Percentiles rank a stretch among this genome's conserved stretches.
phyloP scores from a whole-genome alignment of 1,140 invertebrate species.

The Heliconius eleuchia region DNA sequence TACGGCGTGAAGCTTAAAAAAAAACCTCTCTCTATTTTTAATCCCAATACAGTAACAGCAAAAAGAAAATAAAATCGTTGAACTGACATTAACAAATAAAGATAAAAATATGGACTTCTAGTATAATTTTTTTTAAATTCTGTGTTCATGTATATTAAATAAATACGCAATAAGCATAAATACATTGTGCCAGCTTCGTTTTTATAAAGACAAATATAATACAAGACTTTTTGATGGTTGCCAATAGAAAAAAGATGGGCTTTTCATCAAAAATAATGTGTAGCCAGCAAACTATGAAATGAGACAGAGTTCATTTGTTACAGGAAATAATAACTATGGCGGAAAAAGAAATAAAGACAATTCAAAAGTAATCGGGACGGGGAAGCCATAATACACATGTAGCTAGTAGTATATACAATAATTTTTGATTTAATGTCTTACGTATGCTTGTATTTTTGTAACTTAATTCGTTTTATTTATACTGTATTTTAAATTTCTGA shows the following conservation, averaged over 20 bases:
- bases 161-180: background rate
- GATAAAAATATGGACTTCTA: background rate
- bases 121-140: background rate
- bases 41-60: too few relatives aligned
- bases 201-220: constrained; percentile 9
- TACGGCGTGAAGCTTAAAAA: too few relatives aligned
- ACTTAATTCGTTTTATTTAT: background rate
- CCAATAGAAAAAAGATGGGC: constrained; percentile 33
- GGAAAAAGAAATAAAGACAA: constrained; percentile 34
- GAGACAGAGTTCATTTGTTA: constrained; percentile 42
- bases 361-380: constrained; percentile 20
- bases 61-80: too few relatives aligned
- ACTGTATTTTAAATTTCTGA: background rate
- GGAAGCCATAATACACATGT: constrained; percentile 1
- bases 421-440: constrained; percentile 6
- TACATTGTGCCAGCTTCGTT: background rate
- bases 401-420: background rate
- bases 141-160: background rate
- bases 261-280: constrained; percentile 34
- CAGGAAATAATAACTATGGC: constrained; percentile 40
- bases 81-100: too few relatives aligned
- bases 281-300: constrained; percentile 42
- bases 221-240: constrained; percentile 19
- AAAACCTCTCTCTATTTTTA: too few relatives aligned
- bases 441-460: background rate